phyloP scores from a whole-genome alignment of 2,113 vertebrate genomes.

The Anhinga rufa region DNA sequence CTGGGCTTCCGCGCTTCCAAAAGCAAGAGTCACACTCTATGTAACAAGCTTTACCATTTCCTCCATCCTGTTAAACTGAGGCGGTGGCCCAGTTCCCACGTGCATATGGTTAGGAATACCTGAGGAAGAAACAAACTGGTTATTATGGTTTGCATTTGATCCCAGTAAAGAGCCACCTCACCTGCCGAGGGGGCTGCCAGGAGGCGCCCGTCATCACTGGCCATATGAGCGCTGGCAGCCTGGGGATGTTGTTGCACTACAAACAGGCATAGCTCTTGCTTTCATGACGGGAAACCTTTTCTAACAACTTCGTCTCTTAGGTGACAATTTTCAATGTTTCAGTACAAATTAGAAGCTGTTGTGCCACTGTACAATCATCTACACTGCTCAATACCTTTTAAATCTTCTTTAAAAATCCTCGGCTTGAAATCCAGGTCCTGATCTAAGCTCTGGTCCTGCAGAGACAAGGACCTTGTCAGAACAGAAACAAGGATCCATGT shows the following conservation, averaged over 20 bases:
- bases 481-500: neutral
- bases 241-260: neutral
- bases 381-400: neutral
- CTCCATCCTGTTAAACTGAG: slow-evolving; percentile 85
- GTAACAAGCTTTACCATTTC: slow-evolving; percentile 76
- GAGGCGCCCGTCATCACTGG: neutral
- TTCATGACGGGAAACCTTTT: neutral
- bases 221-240: neutral
- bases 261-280: neutral
- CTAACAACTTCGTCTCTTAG: neutral
- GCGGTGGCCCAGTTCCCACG: slow-evolving; percentile 77
- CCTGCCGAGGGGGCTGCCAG: neutral
- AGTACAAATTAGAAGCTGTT: neutral
- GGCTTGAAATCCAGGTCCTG: neutral
- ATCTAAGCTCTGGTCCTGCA: neutral
- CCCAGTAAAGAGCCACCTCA: neutral
- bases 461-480: neutral
- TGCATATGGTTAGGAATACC: slow-evolving; percentile 84
- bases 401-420: neutral
- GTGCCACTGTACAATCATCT: neutral
- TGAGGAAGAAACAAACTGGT: slow-evolving; percentile 42
- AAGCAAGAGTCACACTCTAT: neutral
- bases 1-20: neutral
- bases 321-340: neutral
- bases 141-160: neutral